A percentile compares a stretch with the other conserved stretches of the same genome.
These are phyloP conservation scores for Acrossocheilus fasciatus DNA, from an alignment of 2,797 vertebrate genomes.

Conservation along the genomic window DNA sequence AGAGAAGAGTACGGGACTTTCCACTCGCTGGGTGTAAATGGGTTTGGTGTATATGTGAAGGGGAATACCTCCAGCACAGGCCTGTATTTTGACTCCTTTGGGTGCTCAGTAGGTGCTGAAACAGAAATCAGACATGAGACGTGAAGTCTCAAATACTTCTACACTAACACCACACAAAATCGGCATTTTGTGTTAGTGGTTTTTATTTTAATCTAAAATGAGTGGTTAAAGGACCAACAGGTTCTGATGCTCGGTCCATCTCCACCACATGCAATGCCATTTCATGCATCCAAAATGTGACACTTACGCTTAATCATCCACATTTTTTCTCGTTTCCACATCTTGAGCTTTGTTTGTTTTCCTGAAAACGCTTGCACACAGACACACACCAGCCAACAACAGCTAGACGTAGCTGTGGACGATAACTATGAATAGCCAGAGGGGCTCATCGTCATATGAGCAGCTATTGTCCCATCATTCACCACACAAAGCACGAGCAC, in stretches of 20 bases:
- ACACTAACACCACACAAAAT: not conserved
- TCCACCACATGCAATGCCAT: not conserved
- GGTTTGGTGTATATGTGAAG: conserved; percentile 41
- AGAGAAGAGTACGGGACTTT: conserved; percentile 44
- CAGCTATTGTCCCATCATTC: conserved; percentile 35
- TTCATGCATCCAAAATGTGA: conserved; percentile 1
- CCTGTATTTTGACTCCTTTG: conserved; percentile 67
- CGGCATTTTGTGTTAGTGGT: not conserved
- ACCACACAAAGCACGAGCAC: conserved; percentile 37
- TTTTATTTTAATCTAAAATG: not conserved
- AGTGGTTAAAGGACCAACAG: not conserved
- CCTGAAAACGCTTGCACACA: not conserved
- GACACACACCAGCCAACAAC: conserved; percentile 5
- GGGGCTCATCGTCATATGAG: conserved; percentile 38
- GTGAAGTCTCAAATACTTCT: not conserved
- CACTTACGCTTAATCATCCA: conserved; percentile 80
- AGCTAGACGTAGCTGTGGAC: not conserved
- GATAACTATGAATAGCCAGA: conserved; percentile 10
- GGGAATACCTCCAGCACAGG: conserved; percentile 70
- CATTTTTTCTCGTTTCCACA: conserved; percentile 67
- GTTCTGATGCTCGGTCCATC: not conserved
- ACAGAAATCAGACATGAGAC: conserved; percentile 40
- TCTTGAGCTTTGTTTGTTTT: conserved; percentile 31
- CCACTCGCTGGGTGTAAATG: conserved; percentile 35
- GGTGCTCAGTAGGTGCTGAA: conserved; percentile 66